Base-by-base conservation (phyloP, 1,140 invertebrate genomes). In the Fragariocoptes setiger region DNA sequence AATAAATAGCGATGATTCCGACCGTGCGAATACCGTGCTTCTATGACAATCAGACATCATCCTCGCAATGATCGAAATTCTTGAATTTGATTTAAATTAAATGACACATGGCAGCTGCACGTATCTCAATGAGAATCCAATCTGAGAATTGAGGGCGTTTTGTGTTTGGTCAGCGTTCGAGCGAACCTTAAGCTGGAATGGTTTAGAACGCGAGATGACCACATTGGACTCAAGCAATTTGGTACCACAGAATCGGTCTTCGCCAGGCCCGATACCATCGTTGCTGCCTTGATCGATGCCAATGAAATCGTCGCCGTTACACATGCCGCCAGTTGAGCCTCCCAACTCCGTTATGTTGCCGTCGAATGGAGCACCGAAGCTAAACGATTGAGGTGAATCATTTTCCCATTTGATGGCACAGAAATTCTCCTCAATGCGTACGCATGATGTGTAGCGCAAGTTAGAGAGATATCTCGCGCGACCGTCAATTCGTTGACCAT, bases 241-340 rank as follows among this genome's bases (percentile, higher is more conserved):
- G 16, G 42, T 48, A 19, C 49, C 48, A 35, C 52, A 50, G 41
- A 54, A 52, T 35, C 46, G 41, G 16, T 52, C 48, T 25, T 51
- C 47, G 4, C 50, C 50, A 2, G 45, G 43, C 25, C 48, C 50
- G 21, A 43, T 46, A 0, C 48, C 49, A 19, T 50, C 45, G 8
- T 47, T 46, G 4, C 45, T 50, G 14, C 48, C 14, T 63, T 94
- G 43, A 74, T 83, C 39, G 78, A 78, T 51, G 77, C 79, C 54
- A 77, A 83, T 19, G 71, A 78, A 49, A 71, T 92, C 49, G 76
- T 95, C 48, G 82, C 95, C 43, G 76, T 94, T 55, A 85, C 52
- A 49, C 5, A 45, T 16, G 8, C 40, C 42, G 13, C 48, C 49
- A 2, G 44, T 51, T 2, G 83, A 46, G 19, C 49, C 48, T 2